Conservation (phyloP, 1,140 invertebrate genomes). For the Nasonia longicornis region DNA sequence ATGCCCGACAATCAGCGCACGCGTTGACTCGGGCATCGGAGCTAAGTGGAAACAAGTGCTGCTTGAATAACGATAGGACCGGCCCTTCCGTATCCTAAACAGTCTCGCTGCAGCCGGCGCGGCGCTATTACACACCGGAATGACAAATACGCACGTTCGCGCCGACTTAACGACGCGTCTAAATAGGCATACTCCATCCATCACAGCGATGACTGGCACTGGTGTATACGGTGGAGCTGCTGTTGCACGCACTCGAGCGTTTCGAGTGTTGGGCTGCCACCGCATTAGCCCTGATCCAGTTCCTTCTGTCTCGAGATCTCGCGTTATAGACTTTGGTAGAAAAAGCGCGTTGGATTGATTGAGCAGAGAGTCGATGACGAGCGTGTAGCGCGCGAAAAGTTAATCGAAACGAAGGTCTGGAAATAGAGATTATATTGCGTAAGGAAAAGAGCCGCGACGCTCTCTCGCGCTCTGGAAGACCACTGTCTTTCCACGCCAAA, state of each 20-base stretch:
- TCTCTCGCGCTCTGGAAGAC: neutral
- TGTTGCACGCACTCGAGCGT: conserved; percentile 35
- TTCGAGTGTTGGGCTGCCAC: conserved; percentile 2
- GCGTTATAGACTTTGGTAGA: neutral
- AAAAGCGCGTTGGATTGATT: neutral
- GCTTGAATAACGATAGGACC: conserved; percentile 38
- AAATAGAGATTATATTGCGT: no score
- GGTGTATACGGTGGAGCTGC: neutral
- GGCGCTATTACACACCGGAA: conserved; percentile 26
- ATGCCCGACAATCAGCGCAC: neutral
- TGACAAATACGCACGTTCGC: conserved; percentile 48
- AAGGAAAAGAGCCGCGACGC: neutral
- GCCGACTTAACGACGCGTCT: conserved; percentile 50
- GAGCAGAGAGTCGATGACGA: neutral
- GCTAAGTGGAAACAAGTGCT: conserved; percentile 46
- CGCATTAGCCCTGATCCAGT: neutral
- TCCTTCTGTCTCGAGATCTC: neutral
- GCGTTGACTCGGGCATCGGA: neutral
- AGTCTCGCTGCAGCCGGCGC: neutral
- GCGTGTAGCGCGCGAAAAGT: neutral
- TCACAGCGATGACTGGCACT: conserved; percentile 56
- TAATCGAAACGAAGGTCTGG: no score
- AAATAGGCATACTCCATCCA: conserved; percentile 59
- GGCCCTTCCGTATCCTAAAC: conserved; percentile 35
- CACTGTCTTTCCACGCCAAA: neutral